phyloP scores from a whole-genome alignment of 2,797 vertebrate species.

The Pseudotriccus pelzelni region DNA sequence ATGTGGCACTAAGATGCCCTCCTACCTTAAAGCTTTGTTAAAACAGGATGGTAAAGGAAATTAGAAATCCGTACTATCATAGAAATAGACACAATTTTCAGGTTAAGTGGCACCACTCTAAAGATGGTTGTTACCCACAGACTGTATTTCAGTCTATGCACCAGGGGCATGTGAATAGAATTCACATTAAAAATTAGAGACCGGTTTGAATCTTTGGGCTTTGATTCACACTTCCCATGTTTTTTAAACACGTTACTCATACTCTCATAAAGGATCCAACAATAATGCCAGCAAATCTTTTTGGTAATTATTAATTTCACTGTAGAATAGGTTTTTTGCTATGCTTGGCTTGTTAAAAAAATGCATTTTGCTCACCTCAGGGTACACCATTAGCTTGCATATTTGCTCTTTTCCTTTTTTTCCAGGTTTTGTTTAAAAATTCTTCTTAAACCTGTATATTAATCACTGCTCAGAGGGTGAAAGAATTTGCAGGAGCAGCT shows the following conservation, averaged over 20 bases:
- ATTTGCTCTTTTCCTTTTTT: slow-evolving; percentile 62
- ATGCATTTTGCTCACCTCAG: slow-evolving; percentile 61
- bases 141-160: slow-evolving; percentile 42
- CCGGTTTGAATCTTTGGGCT: slow-evolving; percentile 55
- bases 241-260: slow-evolving; percentile 59
- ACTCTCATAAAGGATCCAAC: slow-evolving; percentile 65
- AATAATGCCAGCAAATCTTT: slow-evolving; percentile 66
- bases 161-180: slow-evolving; percentile 37
- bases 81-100: slow-evolving; percentile 54
- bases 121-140: slow-evolving; percentile 47
- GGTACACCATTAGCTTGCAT: slow-evolving; percentile 63
- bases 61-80: slow-evolving; percentile 24
- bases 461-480: slow-evolving; percentile 61
- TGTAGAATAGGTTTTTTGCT: slow-evolving; percentile 62
- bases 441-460: slow-evolving; percentile 68
- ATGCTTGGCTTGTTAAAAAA: slow-evolving; percentile 71
- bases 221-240: slow-evolving; percentile 69
- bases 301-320: slow-evolving; percentile 71
- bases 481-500: slow-evolving; percentile 55
- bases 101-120: slow-evolving; percentile 46
- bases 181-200: slow-evolving; percentile 73
- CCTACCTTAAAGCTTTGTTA: slow-evolving; percentile 54
- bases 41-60: slow-evolving; percentile 58
- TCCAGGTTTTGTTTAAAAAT: slow-evolving; percentile 67
- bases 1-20: slow-evolving; percentile 44